Evolutionary conservation across 2,113 vertebrate species (phyloP).

Genomic region (Deroptyus accipitrinus): DNA sequence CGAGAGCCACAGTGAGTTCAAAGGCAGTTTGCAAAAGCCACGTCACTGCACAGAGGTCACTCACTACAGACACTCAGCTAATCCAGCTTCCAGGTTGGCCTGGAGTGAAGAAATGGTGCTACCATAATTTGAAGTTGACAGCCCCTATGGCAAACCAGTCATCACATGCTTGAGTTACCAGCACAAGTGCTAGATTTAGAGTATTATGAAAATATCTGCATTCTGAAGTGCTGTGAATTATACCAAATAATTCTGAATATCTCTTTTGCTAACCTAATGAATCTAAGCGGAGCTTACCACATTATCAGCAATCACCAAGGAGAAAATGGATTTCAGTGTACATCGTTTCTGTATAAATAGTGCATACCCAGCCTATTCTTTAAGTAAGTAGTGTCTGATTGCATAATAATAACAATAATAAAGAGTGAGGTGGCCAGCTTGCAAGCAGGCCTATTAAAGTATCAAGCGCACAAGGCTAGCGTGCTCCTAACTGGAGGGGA

Average conservation of each 20-base stretch:
- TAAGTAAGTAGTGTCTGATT: conserved; percentile 54
- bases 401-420: conserved; percentile 44
- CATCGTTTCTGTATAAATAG: conserved; percentile 9
- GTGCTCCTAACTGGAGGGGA: neutral
- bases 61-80: neutral
- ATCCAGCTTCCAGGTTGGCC: neutral
- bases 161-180: conserved; percentile 38
- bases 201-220: conserved; percentile 67
- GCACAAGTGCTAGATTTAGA: conserved; percentile 55
- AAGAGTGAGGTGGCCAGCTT: conserved; percentile 9
- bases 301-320: conserved; percentile 53
- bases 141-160: conserved; percentile 1
- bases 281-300: conserved; percentile 51
- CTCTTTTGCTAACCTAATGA: conserved; percentile 68
- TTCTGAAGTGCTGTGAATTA: conserved; percentile 72
- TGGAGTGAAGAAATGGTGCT: neutral
- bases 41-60: neutral
- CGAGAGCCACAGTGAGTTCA: neutral
- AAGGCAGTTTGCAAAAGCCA: neutral
- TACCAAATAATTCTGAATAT: conserved; percentile 65
- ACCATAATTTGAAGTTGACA: conserved; percentile 24
- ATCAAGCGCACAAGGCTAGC: neutral
- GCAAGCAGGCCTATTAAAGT: neutral
- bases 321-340: conserved; percentile 45
- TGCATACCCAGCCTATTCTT: conserved; percentile 13